Evolutionary conservation across 2,888 invertebrate species (phyloP).

Genomic region (Lymantria dispar): DNA sequence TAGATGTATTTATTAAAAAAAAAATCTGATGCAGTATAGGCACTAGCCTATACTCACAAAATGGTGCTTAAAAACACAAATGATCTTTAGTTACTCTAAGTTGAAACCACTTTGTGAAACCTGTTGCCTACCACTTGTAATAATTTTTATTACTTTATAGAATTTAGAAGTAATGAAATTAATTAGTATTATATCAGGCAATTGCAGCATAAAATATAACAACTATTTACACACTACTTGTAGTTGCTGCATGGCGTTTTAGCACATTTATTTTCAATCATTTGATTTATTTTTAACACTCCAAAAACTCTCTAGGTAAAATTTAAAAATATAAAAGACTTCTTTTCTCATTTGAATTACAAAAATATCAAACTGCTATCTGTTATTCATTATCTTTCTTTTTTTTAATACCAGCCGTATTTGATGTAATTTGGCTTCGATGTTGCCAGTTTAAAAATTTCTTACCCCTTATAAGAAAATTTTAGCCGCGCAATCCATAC

Average conservation of each 20-base stretch:
- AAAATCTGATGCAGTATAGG: too few species aligned
- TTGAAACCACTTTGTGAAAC: too few species aligned
- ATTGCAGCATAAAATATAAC: conserved; percentile 4
- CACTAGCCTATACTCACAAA: too few species aligned
- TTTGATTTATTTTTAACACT: neutral
- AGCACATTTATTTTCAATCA: neutral
- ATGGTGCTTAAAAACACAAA: too few species aligned
- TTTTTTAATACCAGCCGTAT: neutral
- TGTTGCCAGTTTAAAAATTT: too few species aligned
- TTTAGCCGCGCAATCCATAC: neutral
- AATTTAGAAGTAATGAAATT: conserved; percentile 40
- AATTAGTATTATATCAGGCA: conserved; percentile 26
- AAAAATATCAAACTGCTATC: conserved; percentile 20
- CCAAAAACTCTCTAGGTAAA: conserved; percentile 4
- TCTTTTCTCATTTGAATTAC: conserved; percentile 16
- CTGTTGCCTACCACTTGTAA: too few species aligned
- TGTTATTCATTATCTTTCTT: conserved; percentile 2
- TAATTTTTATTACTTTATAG: too few species aligned
- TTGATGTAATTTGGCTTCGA: neutral
- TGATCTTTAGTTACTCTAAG: too few species aligned
- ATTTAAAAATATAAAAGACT: conserved; percentile 10
- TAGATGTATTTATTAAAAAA: too few species aligned
- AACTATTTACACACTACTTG: conserved; percentile 3
- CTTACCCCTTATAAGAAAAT: neutral
- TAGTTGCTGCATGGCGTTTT: neutral